These are phyloP conservation scores for Flexamia atlantica DNA, from an alignment of 2,888 invertebrate species.

Conservation along the genomic window DNA sequence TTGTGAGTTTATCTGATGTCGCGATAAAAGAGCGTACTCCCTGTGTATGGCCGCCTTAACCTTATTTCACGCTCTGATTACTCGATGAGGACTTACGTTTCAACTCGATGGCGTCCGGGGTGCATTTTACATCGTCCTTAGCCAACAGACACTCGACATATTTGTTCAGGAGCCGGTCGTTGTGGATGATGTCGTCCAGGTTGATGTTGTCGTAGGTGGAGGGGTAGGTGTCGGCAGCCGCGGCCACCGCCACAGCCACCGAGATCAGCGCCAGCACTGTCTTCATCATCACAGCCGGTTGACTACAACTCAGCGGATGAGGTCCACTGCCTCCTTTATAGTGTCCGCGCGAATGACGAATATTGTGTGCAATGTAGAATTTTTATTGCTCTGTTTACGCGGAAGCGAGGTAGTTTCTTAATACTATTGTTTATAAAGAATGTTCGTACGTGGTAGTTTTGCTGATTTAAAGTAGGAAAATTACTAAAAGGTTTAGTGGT, in stretches of 20 bases:
- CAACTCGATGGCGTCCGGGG: slow-evolving; percentile 64
- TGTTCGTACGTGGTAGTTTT: background rate
- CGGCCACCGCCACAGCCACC: slow-evolving; percentile 15
- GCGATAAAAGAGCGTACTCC: too few species aligned
- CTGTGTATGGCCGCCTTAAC: too few species aligned
- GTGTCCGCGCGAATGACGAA: background rate
- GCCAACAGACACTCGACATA: slow-evolving; percentile 65
- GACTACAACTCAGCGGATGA: background rate
- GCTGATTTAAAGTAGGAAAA: background rate
- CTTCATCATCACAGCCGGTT: slow-evolving; percentile 16
- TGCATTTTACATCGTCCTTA: slow-evolving; percentile 67
- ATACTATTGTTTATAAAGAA: slow-evolving; percentile 17
- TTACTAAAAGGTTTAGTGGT: background rate
- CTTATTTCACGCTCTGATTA: too few species aligned
- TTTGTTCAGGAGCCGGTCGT: slow-evolving; percentile 44
- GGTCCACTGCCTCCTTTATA: slow-evolving; percentile 5
- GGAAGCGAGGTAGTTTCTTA: background rate
- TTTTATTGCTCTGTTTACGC: slow-evolving; percentile 12
- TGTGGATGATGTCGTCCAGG: slow-evolving; percentile 58
- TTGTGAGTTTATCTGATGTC: too few species aligned
- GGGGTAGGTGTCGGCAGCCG: background rate
- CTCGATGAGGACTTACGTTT: slow-evolving; percentile 67
- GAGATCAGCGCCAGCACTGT: slow-evolving; percentile 2
- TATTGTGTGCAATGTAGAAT: background rate
- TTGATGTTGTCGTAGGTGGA: slow-evolving; percentile 62